A percentile compares a stretch with the other conserved stretches of the same genome.
Conservation (phyloP, 1,140 invertebrate species). For the Drosophila baimaii region DNA sequence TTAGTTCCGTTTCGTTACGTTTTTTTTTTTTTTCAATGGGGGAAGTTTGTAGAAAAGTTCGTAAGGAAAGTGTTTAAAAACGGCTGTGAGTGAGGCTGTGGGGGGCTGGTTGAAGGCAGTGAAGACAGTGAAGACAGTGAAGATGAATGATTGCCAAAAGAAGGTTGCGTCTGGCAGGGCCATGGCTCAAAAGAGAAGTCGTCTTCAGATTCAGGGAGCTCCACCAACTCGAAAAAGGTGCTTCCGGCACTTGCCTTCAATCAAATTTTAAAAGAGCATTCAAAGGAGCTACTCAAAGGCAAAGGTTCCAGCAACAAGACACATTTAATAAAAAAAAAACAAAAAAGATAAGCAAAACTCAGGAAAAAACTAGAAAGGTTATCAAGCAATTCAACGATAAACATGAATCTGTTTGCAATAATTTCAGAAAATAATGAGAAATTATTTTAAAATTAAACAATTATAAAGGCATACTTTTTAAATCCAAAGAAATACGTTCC, state of each 20-base stretch:
- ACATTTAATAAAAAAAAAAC: constrained; percentile 2
- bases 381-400: not conserved
- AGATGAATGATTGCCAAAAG: constrained; percentile 20
- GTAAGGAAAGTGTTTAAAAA: constrained; percentile 35
- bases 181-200: constrained; percentile 8
- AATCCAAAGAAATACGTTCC: not conserved
- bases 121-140: not conserved
- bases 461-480: not conserved
- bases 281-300: not conserved
- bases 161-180: constrained; percentile 1
- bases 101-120: not conserved
- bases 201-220: constrained; percentile 5
- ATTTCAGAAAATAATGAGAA: too few relatives aligned
- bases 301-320: not conserved
- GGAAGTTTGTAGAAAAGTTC: constrained; percentile 20
- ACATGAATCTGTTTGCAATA: not conserved
- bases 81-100: not conserved
- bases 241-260: constrained; percentile 21
- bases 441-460: too few relatives aligned
- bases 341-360: not conserved
- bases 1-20: constrained; percentile 18
- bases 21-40: constrained; percentile 1
- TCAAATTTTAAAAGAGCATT: constrained; percentile 14
- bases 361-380: not conserved
- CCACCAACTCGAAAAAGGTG: constrained; percentile 1